Evolutionary conservation across 2,113 vertebrate genomes (phyloP).

Genomic region (Nycticebus coucang): DNA sequence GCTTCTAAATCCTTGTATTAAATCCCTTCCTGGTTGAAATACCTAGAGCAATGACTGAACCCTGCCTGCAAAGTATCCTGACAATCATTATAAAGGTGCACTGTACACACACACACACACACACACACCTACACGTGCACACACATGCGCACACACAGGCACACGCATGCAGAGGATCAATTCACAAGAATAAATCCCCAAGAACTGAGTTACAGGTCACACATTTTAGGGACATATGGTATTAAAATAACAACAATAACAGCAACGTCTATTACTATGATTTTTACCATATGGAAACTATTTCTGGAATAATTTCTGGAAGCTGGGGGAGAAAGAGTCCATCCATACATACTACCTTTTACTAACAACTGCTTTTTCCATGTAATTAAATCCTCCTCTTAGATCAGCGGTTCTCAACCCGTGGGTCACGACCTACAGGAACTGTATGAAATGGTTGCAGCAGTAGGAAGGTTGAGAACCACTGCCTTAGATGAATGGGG

Average conservation of each 20-base stretch:
- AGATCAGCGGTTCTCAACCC: no score
- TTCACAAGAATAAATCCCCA: neutral
- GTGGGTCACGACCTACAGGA: no score
- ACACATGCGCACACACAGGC: neutral
- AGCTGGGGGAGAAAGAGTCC: neutral
- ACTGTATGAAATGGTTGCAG: no score
- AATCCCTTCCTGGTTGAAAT: constrained; percentile 10
- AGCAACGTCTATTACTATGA: no score
- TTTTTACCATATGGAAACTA: neutral
- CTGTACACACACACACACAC: neutral
- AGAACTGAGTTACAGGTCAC: neutral
- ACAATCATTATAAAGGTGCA: no score
- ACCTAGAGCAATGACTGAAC: neutral
- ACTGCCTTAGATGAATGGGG: neutral
- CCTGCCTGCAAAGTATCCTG: neutral
- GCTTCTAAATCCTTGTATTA: neutral
- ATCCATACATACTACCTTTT: neutral
- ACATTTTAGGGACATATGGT: neutral
- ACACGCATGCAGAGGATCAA: neutral
- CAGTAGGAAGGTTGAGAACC: no score
- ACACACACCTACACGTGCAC: no score
- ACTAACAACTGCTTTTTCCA: neutral
- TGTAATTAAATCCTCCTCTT: neutral
- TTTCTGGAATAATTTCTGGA: neutral
- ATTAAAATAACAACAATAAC: neutral